Conservation (phyloP, 2,888 invertebrate genomes). For the Spodoptera littoralis region DNA sequence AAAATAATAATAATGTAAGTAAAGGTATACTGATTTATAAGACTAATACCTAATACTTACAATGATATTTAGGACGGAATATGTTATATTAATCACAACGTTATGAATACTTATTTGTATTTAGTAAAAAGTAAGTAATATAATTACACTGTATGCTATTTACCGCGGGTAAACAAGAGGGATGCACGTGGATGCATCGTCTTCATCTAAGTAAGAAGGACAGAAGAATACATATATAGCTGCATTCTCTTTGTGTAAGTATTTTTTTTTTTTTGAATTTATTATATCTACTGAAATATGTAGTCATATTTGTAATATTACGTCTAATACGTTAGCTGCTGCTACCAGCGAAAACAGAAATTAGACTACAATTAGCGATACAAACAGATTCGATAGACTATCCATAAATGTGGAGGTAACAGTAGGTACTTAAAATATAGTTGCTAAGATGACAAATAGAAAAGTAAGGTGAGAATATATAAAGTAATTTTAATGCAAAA, state of each 20-base stretch:
- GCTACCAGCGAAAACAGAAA: too few species aligned
- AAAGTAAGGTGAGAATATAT: too few species aligned
- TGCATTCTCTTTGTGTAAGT: neutral
- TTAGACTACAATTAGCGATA: too few species aligned
- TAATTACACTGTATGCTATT: constrained; percentile 6
- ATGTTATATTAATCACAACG: constrained; percentile 59
- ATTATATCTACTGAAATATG: too few species aligned
- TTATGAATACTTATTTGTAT: constrained; percentile 41
- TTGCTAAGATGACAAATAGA: too few species aligned
- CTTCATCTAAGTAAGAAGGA: constrained; percentile 12
- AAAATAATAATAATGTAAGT: constrained; percentile 48
- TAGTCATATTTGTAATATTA: too few species aligned
- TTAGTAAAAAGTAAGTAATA: constrained; percentile 4
- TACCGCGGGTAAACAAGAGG: constrained; percentile 12
- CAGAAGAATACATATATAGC: neutral
- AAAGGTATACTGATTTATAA: constrained; percentile 34
- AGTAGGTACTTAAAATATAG: too few species aligned
- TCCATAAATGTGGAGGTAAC: too few species aligned
- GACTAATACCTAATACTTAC: constrained; percentile 36
- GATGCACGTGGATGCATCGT: neutral
- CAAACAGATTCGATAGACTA: too few species aligned
- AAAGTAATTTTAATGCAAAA: too few species aligned
- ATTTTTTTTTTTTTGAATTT: too few species aligned
- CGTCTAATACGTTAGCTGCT: too few species aligned
- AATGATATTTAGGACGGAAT: constrained; percentile 57